Percentiles rank a stretch among this genome's conserved stretches.
phyloP scores from a whole-genome alignment of 2,888 invertebrate genomes.

The Drosophila nigricruria region DNA sequence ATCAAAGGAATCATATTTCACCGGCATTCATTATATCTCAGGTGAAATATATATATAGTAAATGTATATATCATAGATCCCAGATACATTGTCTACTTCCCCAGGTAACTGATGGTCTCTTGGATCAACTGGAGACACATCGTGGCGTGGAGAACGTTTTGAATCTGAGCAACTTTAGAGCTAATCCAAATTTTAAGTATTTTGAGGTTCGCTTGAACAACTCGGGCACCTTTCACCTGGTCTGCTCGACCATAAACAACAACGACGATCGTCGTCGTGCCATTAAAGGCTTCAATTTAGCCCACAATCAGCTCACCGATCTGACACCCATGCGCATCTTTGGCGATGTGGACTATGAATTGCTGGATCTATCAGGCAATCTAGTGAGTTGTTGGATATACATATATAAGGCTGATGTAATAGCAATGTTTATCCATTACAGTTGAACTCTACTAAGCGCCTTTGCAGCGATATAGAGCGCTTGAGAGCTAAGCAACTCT shows the following conservation, averaged over 20 bases:
- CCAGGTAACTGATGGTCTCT: conserved; percentile 37
- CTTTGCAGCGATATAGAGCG: conserved; percentile 72
- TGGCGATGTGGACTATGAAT: conserved; percentile 68
- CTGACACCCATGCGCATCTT: conserved; percentile 74
- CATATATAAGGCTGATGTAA: too few species aligned
- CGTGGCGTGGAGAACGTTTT: conserved; percentile 68
- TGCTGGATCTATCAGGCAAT: conserved; percentile 79
- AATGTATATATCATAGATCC: neutral
- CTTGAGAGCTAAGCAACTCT: conserved; percentile 73
- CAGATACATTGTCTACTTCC: neutral
- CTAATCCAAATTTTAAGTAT: conserved; percentile 61
- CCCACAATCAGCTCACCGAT: conserved; percentile 70
- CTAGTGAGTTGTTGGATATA: neutral
- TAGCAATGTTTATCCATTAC: neutral
- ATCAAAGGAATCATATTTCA: conserved; percentile 74
- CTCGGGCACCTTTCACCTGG: conserved; percentile 67
- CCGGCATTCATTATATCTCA: conserved; percentile 69
- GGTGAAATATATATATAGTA: conserved; percentile 30
- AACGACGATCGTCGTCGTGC: conserved; percentile 74
- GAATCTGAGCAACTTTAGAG: conserved; percentile 74
- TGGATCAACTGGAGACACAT: conserved; percentile 61
- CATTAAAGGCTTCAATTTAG: conserved; percentile 76
- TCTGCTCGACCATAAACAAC: conserved; percentile 76
- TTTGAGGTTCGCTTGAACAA: conserved; percentile 75
- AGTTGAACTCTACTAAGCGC: conserved; percentile 69